phyloP scores from a whole-genome alignment of 2,113 vertebrate species.

The Periophthalmus modestus region DNA sequence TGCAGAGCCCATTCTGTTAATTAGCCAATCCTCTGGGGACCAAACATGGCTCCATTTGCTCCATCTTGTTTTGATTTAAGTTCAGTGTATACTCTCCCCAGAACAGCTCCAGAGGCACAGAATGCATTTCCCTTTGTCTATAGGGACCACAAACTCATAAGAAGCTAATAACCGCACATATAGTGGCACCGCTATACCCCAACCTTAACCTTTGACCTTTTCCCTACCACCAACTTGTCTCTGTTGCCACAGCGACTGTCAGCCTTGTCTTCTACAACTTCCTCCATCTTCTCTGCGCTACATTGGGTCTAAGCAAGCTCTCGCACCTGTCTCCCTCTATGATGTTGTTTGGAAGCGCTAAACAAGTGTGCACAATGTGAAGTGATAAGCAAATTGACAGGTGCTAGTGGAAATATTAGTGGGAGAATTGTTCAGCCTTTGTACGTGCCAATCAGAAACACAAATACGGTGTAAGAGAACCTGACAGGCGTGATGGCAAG shows the following conservation, averaged over 20 bases:
- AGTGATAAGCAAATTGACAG: slow-evolving; percentile 40
- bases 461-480: slow-evolving; percentile 20
- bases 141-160: slow-evolving; percentile 19
- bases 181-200: slow-evolving; percentile 52
- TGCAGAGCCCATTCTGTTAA: slow-evolving; percentile 58
- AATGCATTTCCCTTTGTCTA: slow-evolving; percentile 12
- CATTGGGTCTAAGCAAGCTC: background rate
- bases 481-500: slow-evolving; percentile 42
- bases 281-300: slow-evolving; percentile 2
- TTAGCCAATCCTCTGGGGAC: slow-evolving; percentile 62
- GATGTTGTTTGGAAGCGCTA: slow-evolving; percentile 21
- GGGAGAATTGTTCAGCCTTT: slow-evolving; percentile 53
- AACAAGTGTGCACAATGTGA: slow-evolving; percentile 29
- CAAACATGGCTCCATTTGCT: slow-evolving; percentile 62
- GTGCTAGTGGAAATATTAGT: slow-evolving; percentile 47
- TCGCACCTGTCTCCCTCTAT: slow-evolving; percentile 10
- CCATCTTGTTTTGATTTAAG: slow-evolving; percentile 61
- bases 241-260: slow-evolving; percentile 6
- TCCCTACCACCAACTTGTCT: slow-evolving; percentile 7
- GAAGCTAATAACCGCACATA: slow-evolving; percentile 55
- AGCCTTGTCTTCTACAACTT: background rate
- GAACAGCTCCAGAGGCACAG: slow-evolving; percentile 57
- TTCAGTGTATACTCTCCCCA: slow-evolving; percentile 45
- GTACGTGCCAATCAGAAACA: slow-evolving; percentile 49
- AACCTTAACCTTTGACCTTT: slow-evolving; percentile 41